A percentile compares a stretch with the other conserved stretches of the same genome.
phyloP scores from a whole-genome alignment of 2,797 vertebrate genomes.

The Aeoliscus strigatus region DNA sequence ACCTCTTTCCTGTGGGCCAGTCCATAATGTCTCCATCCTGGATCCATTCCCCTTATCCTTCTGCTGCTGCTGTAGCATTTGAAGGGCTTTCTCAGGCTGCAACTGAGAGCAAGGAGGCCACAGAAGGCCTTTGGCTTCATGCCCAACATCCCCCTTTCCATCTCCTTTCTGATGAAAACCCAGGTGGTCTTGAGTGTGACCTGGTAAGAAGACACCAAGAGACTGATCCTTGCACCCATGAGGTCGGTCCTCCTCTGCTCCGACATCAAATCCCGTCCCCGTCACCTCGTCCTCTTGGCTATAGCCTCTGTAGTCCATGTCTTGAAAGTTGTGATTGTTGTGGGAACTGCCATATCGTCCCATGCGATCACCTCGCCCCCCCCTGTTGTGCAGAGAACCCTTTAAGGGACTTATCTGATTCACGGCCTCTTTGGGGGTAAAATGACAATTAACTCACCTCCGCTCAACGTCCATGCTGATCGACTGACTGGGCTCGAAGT shows the following conservation, averaged over 20 bases:
- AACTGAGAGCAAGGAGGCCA: constrained; percentile 47
- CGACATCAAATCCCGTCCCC: constrained; percentile 43
- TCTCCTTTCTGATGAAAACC: constrained; percentile 62
- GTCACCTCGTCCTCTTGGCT: constrained; percentile 73
- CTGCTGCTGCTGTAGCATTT: constrained; percentile 56
- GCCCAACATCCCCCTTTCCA: constrained; percentile 35
- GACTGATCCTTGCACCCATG: constrained; percentile 42
- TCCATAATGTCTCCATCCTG: constrained; percentile 52
- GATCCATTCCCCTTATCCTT: constrained; percentile 41
- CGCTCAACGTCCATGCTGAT: constrained; percentile 72
- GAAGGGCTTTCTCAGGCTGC: constrained; percentile 31
- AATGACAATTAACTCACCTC: constrained; percentile 55
- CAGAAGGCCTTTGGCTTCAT: constrained; percentile 40
- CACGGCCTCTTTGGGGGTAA: background rate
- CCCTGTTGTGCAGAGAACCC: constrained; percentile 54
- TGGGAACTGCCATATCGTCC: constrained; percentile 81
- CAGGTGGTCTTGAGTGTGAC: constrained; percentile 37
- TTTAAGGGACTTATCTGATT: constrained; percentile 9
- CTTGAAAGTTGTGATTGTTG: constrained; percentile 83
- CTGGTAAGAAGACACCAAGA: constrained; percentile 34
- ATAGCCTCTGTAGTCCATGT: constrained; percentile 87
- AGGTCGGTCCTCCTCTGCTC: constrained; percentile 33
- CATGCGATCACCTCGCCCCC: constrained; percentile 82
- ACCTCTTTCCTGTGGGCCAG: constrained; percentile 44
- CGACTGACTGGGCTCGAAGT: constrained; percentile 25